Percentiles rank a stretch among this genome's conserved stretches.
Evolutionary conservation across 1,140 invertebrate genomes (phyloP).

Genomic region (Wiebesia pumilae): DNA sequence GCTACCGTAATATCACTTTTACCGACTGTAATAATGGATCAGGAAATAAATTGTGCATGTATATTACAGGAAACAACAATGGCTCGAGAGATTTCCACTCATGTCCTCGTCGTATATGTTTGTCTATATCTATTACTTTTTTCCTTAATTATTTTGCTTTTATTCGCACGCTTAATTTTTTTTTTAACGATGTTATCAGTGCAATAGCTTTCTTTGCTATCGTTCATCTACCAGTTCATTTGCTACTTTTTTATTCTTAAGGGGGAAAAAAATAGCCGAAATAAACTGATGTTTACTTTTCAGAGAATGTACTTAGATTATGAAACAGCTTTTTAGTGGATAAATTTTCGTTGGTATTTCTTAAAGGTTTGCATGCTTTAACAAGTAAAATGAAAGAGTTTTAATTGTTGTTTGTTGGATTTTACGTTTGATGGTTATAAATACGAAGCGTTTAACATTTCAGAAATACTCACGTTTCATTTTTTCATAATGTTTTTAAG

Average conservation of each 20-base stretch:
- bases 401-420: neutral
- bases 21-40: neutral
- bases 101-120: slow-evolving; percentile 68
- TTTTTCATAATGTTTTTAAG: neutral
- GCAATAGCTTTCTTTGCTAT: neutral
- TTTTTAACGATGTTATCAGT: neutral
- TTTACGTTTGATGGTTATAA: neutral
- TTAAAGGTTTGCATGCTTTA: neutral
- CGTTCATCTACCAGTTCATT: too few species aligned
- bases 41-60: slow-evolving; percentile 62
- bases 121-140: slow-evolving; percentile 60
- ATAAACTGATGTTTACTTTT: neutral
- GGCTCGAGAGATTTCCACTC: slow-evolving; percentile 68
- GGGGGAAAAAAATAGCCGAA: neutral
- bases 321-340: neutral
- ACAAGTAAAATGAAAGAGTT: neutral
- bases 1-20: neutral
- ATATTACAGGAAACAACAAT: slow-evolving; percentile 68
- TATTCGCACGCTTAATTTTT: slow-evolving; percentile 8
- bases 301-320: neutral
- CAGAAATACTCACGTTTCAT: neutral
- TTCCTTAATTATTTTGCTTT: slow-evolving; percentile 15
- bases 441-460: neutral
- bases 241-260: neutral
- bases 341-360: neutral